These are phyloP conservation scores for Scaptomyza cyrtandrae DNA, from an alignment of 2,888 invertebrate species.

Conservation along the genomic window DNA sequence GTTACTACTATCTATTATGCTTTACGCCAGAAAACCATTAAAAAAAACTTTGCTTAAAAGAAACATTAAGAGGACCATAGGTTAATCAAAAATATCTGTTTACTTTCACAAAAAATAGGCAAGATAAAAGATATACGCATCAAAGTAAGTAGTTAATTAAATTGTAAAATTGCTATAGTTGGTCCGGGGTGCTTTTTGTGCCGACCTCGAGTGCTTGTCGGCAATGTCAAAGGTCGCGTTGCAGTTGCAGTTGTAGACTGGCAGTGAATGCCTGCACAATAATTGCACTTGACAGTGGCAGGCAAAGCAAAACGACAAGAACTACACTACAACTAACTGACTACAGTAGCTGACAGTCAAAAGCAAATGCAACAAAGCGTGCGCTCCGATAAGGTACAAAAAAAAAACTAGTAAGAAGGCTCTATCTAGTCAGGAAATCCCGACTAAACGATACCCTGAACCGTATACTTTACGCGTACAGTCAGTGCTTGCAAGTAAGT, in stretches of 20 bases:
- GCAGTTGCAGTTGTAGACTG: constrained; percentile 20
- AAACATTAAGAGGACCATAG: not conserved
- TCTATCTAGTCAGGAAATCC: too few species aligned
- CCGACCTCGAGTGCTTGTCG: constrained; percentile 35
- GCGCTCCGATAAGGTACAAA: constrained; percentile 47
- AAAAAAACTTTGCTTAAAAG: not conserved
- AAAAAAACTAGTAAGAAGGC: too few species aligned
- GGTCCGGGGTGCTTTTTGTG: not conserved
- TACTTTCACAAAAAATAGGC: constrained; percentile 20
- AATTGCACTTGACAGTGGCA: constrained; percentile 77
- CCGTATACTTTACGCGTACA: too few species aligned
- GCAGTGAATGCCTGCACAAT: constrained; percentile 67
- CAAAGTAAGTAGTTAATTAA: constrained; percentile 49
- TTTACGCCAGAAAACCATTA: not conserved
- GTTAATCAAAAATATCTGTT: constrained; percentile 33
- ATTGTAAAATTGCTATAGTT: constrained; percentile 34
- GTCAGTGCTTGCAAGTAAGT: too few species aligned
- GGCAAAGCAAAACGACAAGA: constrained; percentile 40
- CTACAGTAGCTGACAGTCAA: constrained; percentile 60
- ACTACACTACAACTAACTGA: constrained; percentile 25
- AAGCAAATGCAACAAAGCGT: constrained; percentile 57
- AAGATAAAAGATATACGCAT: constrained; percentile 39
- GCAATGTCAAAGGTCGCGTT: constrained; percentile 67
- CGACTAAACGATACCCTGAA: too few species aligned
- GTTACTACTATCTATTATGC: constrained; percentile 2